Evolutionary conservation across 2,888 invertebrate species (phyloP).

Genomic region (Drosophila cognata): DNA sequence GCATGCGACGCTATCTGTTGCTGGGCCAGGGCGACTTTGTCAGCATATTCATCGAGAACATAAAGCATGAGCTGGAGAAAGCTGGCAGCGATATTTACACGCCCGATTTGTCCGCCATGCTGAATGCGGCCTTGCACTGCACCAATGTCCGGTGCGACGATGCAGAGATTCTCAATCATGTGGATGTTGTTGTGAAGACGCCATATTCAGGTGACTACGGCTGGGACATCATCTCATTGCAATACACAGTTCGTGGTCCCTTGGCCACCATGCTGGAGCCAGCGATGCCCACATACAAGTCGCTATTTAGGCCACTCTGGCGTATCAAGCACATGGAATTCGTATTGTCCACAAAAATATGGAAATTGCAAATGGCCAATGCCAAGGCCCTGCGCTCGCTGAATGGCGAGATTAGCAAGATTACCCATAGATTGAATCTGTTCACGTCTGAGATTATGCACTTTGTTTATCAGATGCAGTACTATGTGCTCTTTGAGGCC

Average conservation of each 20-base stretch:
- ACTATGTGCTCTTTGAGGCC: conserved; percentile 97
- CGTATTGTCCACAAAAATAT: conserved; percentile 84
- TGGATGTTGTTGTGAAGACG: conserved; percentile 91
- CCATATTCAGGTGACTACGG: conserved; percentile 83
- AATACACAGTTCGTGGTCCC: conserved; percentile 84
- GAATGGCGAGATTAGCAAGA: conserved; percentile 73
- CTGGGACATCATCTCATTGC: conserved; percentile 84
- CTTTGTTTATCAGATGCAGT: conserved; percentile 89
- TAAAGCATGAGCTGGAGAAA: conserved; percentile 95
- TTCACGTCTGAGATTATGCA: conserved; percentile 85
- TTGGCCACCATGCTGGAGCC: conserved; percentile 84
- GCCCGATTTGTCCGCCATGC: conserved; percentile 93
- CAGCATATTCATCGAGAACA: conserved; percentile 93
- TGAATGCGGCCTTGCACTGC: conserved; percentile 94
- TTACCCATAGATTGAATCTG: conserved; percentile 82
- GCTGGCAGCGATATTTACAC: conserved; percentile 94
- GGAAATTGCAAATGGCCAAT: conserved; percentile 85
- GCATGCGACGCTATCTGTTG: conserved; percentile 94
- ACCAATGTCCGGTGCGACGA: conserved; percentile 98
- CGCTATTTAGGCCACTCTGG: conserved; percentile 85
- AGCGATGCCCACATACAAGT: conserved; percentile 84
- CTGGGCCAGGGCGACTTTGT: conserved; percentile 99
- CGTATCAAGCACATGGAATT: conserved; percentile 85
- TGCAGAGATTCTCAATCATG: conserved; percentile 93
- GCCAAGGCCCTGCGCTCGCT: conserved; percentile 82